Conservation (phyloP, 2,113 vertebrate species). For the Heterotis niloticus region DNA sequence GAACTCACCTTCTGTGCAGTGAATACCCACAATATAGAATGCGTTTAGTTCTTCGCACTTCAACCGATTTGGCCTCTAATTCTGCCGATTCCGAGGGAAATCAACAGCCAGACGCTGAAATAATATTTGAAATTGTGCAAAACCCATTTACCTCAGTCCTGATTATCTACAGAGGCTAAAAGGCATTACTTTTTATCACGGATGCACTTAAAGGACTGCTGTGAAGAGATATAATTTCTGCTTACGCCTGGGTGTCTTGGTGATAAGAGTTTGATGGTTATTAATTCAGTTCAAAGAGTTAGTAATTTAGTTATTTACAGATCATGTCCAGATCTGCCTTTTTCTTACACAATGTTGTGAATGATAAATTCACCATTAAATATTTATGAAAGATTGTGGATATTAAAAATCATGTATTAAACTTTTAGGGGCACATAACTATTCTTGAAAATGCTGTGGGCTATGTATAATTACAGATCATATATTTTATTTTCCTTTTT, state of each 20-base stretch:
- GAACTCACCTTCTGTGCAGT: constrained; percentile 2
- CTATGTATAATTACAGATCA: constrained; percentile 26
- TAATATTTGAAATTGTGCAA: not conserved
- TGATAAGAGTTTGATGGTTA: not conserved
- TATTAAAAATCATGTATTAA: constrained; percentile 30
- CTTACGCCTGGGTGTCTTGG: not conserved
- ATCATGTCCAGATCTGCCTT: constrained; percentile 16
- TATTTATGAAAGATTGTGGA: constrained; percentile 32
- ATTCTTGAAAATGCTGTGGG: constrained; percentile 26
- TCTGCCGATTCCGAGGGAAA: not conserved
- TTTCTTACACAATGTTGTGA: constrained; percentile 25
- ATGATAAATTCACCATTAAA: constrained; percentile 28
- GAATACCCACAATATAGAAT: not conserved
- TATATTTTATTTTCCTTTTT: constrained; percentile 26
- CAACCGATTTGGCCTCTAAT: not conserved
- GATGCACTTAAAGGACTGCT: not conserved
- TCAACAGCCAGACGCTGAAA: not conserved
- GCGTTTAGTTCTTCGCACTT: not conserved
- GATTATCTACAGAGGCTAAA: not conserved
- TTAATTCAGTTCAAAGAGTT: not conserved
- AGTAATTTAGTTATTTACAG: constrained; percentile 7
- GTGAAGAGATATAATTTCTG: not conserved
- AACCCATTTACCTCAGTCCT: not conserved
- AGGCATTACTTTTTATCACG: not conserved
- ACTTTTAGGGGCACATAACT: constrained; percentile 27